Conservation (phyloP, 2,888 invertebrate species). For the Dichetophora obliterata region DNA sequence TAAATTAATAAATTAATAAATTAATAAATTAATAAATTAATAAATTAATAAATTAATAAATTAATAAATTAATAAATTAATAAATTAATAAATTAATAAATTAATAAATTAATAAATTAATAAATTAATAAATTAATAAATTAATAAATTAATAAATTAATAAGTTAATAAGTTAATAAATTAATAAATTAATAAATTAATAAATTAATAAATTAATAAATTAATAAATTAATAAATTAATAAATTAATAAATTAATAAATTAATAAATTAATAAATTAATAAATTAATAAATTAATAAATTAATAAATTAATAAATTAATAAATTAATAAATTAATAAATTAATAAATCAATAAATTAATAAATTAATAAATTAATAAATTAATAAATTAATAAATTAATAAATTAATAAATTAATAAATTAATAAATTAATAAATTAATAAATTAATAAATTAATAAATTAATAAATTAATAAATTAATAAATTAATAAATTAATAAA, state of each 20-base stretch:
- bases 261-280: not conserved
- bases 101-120: not conserved
- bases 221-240: not conserved
- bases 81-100: too few species aligned
- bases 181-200: not conserved
- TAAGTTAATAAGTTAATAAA: not conserved
- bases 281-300: not conserved
- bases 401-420: too few species aligned
- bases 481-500: too few species aligned
- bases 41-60: not conserved
- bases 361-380: too few species aligned
- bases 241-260: not conserved
- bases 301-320: not conserved
- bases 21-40: not conserved
- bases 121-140: not conserved
- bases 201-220: not conserved
- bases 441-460: too few species aligned
- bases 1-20: not conserved
- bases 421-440: too few species aligned
- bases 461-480: too few species aligned
- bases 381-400: too few species aligned
- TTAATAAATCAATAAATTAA: too few species aligned
- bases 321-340: too few species aligned
- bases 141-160: not conserved
- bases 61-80: not conserved